Conservation (phyloP, 2,113 vertebrate genomes). For the Oophaga pumilio region DNA sequence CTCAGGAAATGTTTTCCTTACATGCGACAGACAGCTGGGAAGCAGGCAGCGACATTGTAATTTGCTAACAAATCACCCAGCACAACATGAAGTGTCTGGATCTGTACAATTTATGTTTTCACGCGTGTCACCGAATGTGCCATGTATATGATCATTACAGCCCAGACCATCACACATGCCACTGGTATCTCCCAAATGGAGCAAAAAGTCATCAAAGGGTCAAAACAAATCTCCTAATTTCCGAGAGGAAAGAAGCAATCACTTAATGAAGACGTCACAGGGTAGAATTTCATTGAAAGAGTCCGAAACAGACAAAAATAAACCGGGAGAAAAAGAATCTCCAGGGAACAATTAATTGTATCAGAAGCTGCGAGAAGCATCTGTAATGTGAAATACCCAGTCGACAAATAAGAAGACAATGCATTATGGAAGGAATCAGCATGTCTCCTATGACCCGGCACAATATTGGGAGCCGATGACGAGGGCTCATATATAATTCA, state of each 20-base stretch:
- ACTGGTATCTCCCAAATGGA: background rate
- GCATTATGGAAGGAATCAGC: background rate
- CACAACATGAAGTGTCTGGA: constrained; percentile 13
- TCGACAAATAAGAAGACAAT: background rate
- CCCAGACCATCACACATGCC: background rate
- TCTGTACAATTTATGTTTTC: background rate
- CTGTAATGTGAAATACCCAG: background rate
- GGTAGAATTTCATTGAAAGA: background rate
- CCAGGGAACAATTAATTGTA: background rate
- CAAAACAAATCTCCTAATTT: background rate
- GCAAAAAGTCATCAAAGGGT: background rate
- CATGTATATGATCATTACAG: background rate
- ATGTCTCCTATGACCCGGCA: background rate
- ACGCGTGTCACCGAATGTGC: background rate
- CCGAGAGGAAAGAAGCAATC: background rate
- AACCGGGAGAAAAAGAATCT: background rate
- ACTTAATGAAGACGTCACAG: background rate
- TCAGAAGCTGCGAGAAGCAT: background rate
- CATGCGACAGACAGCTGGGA: background rate
- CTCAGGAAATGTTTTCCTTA: background rate
- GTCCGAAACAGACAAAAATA: background rate
- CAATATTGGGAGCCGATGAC: background rate
- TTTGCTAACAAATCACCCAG: background rate
- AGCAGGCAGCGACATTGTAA: background rate
- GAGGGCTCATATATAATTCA: constrained; percentile 9